These are phyloP conservation scores for Thomomys bottae DNA, from an alignment of 2,113 vertebrate species.

Conservation along the genomic window DNA sequence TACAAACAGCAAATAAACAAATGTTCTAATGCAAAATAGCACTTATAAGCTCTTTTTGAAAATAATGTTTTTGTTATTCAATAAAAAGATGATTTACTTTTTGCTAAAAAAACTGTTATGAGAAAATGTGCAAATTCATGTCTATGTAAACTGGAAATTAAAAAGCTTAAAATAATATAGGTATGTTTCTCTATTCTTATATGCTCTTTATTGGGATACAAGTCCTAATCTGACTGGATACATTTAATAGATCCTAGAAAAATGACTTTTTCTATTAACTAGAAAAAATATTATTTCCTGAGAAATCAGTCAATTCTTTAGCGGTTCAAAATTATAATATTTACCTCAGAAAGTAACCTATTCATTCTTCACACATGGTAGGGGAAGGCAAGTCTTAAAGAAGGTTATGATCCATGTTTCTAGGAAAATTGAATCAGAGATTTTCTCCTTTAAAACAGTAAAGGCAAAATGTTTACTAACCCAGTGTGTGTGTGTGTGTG, in stretches of 20 bases:
- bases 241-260: neutral
- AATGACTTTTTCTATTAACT: slow-evolving; percentile 36
- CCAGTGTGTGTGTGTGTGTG: too few species aligned
- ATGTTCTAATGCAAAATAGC: neutral
- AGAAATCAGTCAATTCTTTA: slow-evolving; percentile 29
- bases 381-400: neutral
- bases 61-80: slow-evolving; percentile 4
- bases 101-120: neutral
- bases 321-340: slow-evolving; percentile 33
- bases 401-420: neutral
- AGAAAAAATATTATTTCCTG: neutral
- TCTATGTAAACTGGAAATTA: neutral
- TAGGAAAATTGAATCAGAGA: neutral
- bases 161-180: neutral
- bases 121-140: neutral
- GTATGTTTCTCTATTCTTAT: neutral
- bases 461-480: neutral
- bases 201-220: neutral
- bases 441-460: slow-evolving; percentile 38
- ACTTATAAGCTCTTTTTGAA: neutral
- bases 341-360: neutral
- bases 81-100: neutral
- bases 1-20: too few species aligned
- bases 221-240: neutral
- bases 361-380: slow-evolving; percentile 10